A percentile compares a stretch with the other conserved stretches of the same genome.
phyloP scores from a whole-genome alignment of 2,113 vertebrate species.

The Petromus typicus region DNA sequence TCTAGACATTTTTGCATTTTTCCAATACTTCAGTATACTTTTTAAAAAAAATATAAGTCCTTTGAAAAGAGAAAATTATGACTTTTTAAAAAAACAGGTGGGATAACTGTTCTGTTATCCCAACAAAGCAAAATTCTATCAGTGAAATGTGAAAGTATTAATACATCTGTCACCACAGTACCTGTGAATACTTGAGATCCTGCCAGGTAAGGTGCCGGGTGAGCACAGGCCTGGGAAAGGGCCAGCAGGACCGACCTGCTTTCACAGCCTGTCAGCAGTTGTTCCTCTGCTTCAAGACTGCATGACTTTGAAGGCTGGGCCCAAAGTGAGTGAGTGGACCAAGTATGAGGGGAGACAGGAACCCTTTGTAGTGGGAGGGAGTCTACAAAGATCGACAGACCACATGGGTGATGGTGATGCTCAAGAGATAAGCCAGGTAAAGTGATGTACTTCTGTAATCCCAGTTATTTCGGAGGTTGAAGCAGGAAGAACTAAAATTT shows the following conservation, averaged over 20 bases:
- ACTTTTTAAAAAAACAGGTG: neutral
- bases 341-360: too few species aligned
- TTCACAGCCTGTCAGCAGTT: neutral
- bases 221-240: neutral
- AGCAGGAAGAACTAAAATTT: neutral
- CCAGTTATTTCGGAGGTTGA: neutral
- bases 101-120: neutral
- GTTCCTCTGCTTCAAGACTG: neutral
- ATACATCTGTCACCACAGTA: neutral
- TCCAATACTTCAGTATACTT: neutral
- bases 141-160: neutral
- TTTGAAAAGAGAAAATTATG: constrained; percentile 18
- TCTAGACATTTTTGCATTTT: neutral
- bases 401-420: neutral
- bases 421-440: too few species aligned
- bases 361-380: neutral
- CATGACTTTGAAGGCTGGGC: too few species aligned
- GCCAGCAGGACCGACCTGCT: too few species aligned
- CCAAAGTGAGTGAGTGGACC: neutral
- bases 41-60: too few species aligned
- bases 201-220: neutral
- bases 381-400: neutral
- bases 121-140: neutral
- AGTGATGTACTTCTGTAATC: neutral
- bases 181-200: neutral